Evolutionary conservation across 2,113 vertebrate species (phyloP).

Genomic region (Peucedramus taeniatus): DNA sequence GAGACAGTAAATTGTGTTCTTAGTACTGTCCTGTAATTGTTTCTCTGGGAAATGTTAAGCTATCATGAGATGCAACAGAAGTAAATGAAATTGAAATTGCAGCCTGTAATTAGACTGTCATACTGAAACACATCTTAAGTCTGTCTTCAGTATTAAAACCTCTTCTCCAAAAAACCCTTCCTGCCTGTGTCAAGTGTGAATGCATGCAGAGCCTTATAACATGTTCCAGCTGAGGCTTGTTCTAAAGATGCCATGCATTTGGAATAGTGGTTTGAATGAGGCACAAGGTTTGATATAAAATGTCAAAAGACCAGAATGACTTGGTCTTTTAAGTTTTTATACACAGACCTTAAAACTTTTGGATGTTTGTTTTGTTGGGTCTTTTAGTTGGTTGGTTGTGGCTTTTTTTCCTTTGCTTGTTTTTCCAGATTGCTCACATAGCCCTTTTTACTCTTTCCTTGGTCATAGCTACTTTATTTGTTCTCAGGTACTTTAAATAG

Average conservation of each 20-base stretch:
- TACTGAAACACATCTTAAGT: conserved; percentile 20
- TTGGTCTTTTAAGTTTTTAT: neutral
- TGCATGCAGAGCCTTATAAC: neutral
- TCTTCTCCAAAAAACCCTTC: neutral
- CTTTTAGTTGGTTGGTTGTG: neutral
- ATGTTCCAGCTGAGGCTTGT: neutral
- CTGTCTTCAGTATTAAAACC: conserved; percentile 4
- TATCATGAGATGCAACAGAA: conserved; percentile 7
- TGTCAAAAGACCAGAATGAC: neutral
- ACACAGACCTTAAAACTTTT: neutral
- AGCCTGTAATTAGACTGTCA: conserved; percentile 49
- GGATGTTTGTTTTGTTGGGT: neutral
- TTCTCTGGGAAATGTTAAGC: conserved; percentile 14
- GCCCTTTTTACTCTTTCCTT: neutral
- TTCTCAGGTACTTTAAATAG: neutral
- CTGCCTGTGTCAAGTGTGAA: neutral
- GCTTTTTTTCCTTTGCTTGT: accelerated
- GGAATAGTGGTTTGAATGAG: neutral
- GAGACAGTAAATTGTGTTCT: conserved; percentile 17
- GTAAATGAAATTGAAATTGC: conserved; percentile 50
- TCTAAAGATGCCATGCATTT: neutral
- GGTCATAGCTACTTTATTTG: neutral
- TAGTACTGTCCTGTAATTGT: conserved; percentile 41
- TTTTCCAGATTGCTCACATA: neutral
- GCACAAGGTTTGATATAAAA: neutral